Evolutionary conservation across 1,140 invertebrate species (phyloP).

Genomic region (Nylanderia fulva): DNA sequence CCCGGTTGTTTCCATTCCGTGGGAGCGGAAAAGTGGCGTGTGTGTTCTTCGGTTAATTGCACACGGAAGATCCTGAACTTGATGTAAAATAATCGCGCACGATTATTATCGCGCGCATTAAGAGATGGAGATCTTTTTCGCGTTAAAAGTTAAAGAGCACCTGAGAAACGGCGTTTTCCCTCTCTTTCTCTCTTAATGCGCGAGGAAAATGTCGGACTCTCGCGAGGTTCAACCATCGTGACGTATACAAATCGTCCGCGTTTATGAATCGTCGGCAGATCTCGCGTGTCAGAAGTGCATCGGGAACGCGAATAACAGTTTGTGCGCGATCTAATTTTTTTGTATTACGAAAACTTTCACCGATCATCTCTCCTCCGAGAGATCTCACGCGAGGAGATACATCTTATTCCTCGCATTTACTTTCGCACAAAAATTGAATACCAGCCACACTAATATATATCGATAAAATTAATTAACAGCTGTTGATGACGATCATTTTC

Average conservation of each 20-base stretch:
- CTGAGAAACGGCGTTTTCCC: slow-evolving; percentile 19
- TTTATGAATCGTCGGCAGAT: background rate
- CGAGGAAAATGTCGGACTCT: slow-evolving; percentile 21
- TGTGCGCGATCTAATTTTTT: slow-evolving; percentile 15
- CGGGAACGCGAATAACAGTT: slow-evolving; percentile 3
- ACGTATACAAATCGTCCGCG: slow-evolving; percentile 24
- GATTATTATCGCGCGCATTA: slow-evolving; percentile 42
- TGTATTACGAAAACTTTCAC: slow-evolving; percentile 18
- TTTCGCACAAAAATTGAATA: background rate
- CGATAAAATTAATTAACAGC: background rate
- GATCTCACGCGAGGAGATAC: background rate
- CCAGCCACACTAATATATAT: too few species aligned
- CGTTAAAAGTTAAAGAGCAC: slow-evolving; percentile 28
- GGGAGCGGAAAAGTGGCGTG: slow-evolving; percentile 14
- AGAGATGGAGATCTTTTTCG: slow-evolving; percentile 25
- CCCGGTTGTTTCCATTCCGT: background rate
- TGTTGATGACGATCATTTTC: background rate
- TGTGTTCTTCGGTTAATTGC: slow-evolving; percentile 45
- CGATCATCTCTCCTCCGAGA: too few species aligned
- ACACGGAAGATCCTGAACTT: slow-evolving; percentile 16
- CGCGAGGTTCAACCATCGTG: background rate
- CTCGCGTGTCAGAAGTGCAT: slow-evolving; percentile 48
- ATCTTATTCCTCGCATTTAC: background rate
- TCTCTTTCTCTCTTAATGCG: slow-evolving; percentile 33
- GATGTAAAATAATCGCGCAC: slow-evolving; percentile 48